phyloP scores from a whole-genome alignment of 2,797 vertebrate species.

The Clarias pachynema region DNA sequence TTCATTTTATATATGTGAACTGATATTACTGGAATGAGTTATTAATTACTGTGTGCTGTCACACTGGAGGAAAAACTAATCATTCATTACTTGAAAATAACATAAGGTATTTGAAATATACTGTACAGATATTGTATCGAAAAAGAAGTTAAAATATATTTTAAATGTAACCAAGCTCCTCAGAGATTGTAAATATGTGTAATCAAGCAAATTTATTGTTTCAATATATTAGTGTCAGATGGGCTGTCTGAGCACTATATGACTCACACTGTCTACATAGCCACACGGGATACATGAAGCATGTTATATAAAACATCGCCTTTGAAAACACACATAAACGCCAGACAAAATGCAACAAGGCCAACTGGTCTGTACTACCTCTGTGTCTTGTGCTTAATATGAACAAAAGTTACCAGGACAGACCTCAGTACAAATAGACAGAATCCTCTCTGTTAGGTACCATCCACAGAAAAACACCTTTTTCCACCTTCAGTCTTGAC shows the following conservation, averaged over 20 bases:
- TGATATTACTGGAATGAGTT: neutral
- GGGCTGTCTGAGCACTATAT: neutral
- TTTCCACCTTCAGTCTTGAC: too few species aligned
- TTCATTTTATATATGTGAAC: neutral
- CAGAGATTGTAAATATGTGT: neutral
- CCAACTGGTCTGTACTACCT: neutral
- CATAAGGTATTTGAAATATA: neutral
- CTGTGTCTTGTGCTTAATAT: neutral
- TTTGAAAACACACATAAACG: neutral
- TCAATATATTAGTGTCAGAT: neutral
- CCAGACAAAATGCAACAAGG: neutral
- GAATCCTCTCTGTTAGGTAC: too few species aligned
- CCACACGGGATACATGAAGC: neutral
- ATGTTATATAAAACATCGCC: neutral
- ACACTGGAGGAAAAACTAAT: neutral
- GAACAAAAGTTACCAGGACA: too few species aligned
- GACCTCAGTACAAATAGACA: too few species aligned
- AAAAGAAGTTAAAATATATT: neutral
- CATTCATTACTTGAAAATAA: conserved; percentile 6
- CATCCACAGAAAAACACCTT: too few species aligned
- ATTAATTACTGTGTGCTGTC: neutral
- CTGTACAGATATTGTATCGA: neutral
- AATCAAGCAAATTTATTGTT: conserved; percentile 9
- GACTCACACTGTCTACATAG: neutral
- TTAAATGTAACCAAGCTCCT: neutral